phyloP scores from a whole-genome alignment of 2,797 vertebrate species.

The Acanthurus leucopareius region DNA sequence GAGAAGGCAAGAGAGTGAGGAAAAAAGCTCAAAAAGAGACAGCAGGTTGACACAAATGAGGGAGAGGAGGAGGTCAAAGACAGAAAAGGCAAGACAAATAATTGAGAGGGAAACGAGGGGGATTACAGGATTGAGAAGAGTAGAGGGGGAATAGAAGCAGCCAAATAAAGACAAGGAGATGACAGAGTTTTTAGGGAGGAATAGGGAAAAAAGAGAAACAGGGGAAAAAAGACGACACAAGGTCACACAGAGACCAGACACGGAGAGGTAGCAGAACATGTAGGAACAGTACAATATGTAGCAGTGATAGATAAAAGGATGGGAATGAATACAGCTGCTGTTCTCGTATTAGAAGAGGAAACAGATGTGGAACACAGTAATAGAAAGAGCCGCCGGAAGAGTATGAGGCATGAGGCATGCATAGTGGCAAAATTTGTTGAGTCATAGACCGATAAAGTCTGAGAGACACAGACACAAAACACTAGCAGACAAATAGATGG shows the following conservation, averaged over 20 bases:
- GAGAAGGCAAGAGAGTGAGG: constrained; percentile 29
- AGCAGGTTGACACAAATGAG: constrained; percentile 7
- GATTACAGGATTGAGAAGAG: not conserved
- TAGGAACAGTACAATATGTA: constrained; percentile 52
- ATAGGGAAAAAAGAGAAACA: constrained; percentile 3
- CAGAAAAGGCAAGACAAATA: not conserved
- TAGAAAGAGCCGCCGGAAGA: constrained; percentile 19
- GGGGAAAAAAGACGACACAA: constrained; percentile 59
- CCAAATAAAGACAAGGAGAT: constrained; percentile 12
- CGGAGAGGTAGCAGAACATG: constrained; percentile 56
- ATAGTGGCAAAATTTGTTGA: constrained; percentile 44
- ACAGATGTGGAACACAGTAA: constrained; percentile 14
- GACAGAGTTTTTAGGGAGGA: constrained; percentile 19
- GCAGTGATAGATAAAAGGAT: constrained; percentile 32
- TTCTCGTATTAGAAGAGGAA: constrained; percentile 32
- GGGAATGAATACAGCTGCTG: constrained; percentile 23
- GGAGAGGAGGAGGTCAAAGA: constrained; percentile 5
- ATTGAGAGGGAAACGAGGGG: not conserved
- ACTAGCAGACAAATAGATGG: not conserved
- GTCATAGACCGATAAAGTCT: constrained; percentile 26
- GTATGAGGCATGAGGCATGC: constrained; percentile 34
- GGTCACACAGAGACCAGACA: constrained; percentile 65
- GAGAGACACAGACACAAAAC: constrained; percentile 27
- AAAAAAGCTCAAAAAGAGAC: not conserved
- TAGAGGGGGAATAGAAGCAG: not conserved